Percentiles rank a stretch among this genome's conserved stretches.
Conservation (phyloP, 2,113 vertebrate species). For the Camelus dromedarius region DNA sequence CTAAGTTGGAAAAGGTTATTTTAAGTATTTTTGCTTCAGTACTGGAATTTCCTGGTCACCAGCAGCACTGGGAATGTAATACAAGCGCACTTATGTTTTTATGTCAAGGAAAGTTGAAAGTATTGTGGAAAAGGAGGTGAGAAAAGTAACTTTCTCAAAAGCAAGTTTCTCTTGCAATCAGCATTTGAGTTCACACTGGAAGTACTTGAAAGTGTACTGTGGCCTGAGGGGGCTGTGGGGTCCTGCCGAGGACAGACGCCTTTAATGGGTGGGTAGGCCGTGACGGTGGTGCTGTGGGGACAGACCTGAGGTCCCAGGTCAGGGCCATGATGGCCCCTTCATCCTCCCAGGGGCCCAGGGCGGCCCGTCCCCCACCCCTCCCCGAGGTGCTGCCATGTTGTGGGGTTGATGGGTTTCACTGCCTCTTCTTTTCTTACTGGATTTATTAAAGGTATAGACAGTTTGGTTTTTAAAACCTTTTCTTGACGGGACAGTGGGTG, state of each 20-base stretch:
- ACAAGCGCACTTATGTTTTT: background rate
- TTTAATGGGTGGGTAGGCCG: background rate
- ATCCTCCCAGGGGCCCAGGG: too few relatives aligned
- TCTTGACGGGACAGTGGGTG: background rate
- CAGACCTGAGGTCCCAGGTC: background rate
- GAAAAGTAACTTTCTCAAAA: background rate
- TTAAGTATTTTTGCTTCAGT: background rate
- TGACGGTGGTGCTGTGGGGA: too few relatives aligned
- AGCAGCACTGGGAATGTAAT: background rate
- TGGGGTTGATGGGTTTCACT: too few relatives aligned
- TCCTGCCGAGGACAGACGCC: background rate
- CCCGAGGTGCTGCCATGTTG: background rate
- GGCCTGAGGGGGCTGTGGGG: background rate
- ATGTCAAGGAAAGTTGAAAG: background rate
- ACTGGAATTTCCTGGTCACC: too few relatives aligned
- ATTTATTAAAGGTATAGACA: background rate
- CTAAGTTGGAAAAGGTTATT: background rate
- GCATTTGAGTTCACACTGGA: background rate
- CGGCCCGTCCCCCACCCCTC: too few relatives aligned
- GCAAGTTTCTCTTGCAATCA: background rate
- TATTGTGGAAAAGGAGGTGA: background rate
- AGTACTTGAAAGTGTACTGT: rapidly evolving
- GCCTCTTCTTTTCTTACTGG: background rate
- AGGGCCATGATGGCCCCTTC: too few relatives aligned
- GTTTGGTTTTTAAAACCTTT: background rate